These are phyloP conservation scores for Manis crassicaudata DNA, from an alignment of 2,797 vertebrate species.

Conservation along the genomic window DNA sequence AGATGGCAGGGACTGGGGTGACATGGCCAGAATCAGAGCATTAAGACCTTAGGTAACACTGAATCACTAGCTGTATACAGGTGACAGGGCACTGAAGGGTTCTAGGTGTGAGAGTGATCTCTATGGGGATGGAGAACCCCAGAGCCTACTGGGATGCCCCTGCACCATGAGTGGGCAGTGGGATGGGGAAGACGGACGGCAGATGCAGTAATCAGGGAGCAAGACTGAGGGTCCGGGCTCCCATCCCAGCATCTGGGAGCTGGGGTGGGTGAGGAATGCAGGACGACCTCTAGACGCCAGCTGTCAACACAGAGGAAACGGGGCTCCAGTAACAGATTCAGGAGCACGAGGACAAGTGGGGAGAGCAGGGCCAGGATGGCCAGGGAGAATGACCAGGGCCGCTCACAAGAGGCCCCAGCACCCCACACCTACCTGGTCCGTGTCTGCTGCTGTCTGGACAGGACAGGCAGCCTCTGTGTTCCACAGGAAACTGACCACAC, in stretches of 20 bases:
- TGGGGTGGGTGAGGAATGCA: accelerated
- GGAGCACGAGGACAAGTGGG: accelerated
- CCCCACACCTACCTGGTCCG: constrained; percentile 86
- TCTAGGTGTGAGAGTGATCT: too few relatives aligned
- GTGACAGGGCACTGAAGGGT: background rate
- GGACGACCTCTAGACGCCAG: background rate
- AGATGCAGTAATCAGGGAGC: background rate
- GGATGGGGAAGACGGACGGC: background rate
- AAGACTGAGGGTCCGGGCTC: background rate
- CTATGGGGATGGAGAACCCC: background rate
- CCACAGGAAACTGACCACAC: constrained; percentile 93
- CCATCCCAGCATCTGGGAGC: background rate
- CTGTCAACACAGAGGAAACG: accelerated
- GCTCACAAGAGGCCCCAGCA: accelerated
- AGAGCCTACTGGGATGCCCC: background rate
- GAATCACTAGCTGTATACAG: accelerated
- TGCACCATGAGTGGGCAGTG: accelerated
- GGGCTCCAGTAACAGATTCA: accelerated
- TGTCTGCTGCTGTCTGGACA: constrained; percentile 86
- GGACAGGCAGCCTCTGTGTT: constrained; percentile 95
- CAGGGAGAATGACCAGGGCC: accelerated
- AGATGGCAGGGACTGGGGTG: background rate
- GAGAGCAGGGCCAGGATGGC: accelerated
- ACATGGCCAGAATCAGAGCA: accelerated
- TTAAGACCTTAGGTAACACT: accelerated